Evolutionary conservation across 2,113 vertebrate species (phyloP), one percentile per base, ranked within the genome.

Genomic region (Zosterops hypoxanthus): DNA sequence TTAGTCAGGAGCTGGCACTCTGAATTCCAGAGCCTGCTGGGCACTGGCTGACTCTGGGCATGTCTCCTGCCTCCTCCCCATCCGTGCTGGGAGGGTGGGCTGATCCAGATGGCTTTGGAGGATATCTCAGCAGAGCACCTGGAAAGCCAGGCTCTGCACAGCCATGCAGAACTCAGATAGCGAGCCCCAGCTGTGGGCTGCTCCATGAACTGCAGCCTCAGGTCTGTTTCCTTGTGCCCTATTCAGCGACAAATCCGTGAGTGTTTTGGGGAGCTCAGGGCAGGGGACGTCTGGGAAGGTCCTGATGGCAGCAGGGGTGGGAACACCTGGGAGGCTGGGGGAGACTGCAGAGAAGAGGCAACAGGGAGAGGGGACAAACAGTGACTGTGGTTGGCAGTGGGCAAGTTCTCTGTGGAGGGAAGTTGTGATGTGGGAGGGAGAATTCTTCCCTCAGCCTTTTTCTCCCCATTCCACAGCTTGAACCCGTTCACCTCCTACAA

Each of bases 401-500:
- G 71, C 36, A 85, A 10, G 19, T 22, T 78, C 41, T 69, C 36
- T 21, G 20, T 6, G 29, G 29, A 44, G 53, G 7, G 24, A 25
- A 22, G 12, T 13, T 57, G 28, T 34, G 65, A 14, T 19, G 33
- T 7, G 23, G 11, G 28, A 22, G 39, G 41, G 9, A 28, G 22
- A 17, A 34, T 53, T 94, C 49, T 70, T 36, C 8, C 19, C 47
- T 93, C 55, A 65, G 41, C 11, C 22, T 72, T n/a, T 3, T 46
- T 69, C 61, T 50, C 66, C 39, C 24, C 25, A 0, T 64, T 65
- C 70, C 91, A 11, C 91, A 99, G 99, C 92, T 93, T 99, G 94
- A 99, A 98, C 90, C 99, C 99, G 0, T 99, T 99, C 95, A 99
- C 99, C 11, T 99, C 99, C 9, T 99, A 99, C 97, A 99, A 99